Evolutionary conservation across 2,888 invertebrate species (phyloP).

Genomic region (Caenorhabditis becei): DNA sequence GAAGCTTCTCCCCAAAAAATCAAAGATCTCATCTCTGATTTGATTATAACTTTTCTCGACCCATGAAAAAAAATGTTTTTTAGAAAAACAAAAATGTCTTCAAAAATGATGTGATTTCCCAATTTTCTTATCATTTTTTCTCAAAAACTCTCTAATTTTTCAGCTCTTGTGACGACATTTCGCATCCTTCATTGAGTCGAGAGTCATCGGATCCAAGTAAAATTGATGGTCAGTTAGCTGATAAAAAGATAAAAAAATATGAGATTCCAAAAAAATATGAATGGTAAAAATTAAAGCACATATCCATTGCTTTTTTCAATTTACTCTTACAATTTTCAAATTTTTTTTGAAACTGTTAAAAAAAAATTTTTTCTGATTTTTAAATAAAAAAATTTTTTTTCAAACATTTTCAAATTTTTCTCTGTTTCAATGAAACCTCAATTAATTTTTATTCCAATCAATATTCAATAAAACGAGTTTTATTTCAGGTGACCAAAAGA

Average conservation of each 20-base stretch:
- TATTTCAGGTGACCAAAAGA: constrained; percentile 34
- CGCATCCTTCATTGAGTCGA: constrained; percentile 74
- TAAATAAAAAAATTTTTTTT: not conserved
- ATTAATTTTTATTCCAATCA: not conserved
- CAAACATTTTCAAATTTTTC: not conserved
- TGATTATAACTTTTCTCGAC: no score
- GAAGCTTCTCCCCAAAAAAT: no score
- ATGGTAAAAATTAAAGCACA: not conserved
- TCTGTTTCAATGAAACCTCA: not conserved
- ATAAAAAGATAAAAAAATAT: not conserved
- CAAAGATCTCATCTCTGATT: no score
- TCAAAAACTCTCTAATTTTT: no score
- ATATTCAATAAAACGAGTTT: not conserved
- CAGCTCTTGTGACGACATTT: constrained; percentile 75
- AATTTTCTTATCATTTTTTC: no score
- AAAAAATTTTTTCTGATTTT: no score
- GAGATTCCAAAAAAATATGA: not conserved
- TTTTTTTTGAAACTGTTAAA: no score
- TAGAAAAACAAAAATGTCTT: no score
- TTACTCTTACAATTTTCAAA: no score
- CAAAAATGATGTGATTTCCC: constrained; percentile 3
- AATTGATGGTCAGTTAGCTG: constrained; percentile 38
- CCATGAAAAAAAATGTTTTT: not conserved
- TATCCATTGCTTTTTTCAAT: not conserved
- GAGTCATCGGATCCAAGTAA: constrained; percentile 72